phyloP scores from a whole-genome alignment of 2,888 invertebrate genomes.

The Branchellion lobata region DNA sequence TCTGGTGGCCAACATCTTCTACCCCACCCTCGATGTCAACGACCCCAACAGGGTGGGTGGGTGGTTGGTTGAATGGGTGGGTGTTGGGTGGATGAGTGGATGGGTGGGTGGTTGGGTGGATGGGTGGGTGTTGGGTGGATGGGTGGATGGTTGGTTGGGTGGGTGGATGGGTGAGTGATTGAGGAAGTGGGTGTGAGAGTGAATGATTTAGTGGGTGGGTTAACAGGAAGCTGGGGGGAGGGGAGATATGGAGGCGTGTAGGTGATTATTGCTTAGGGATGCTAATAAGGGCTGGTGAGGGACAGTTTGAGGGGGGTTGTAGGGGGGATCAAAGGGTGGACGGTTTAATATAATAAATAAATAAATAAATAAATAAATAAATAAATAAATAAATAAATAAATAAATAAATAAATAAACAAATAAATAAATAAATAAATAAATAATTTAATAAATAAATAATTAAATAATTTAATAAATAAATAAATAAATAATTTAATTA shows the following conservation, averaged over 20 bases:
- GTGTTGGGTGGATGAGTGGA: background rate
- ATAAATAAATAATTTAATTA: too few relatives aligned
- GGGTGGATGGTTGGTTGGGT: constrained; percentile 8
- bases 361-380: too few relatives aligned
- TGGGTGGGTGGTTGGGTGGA: background rate
- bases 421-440: too few relatives aligned
- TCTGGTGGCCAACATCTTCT: constrained; percentile 83
- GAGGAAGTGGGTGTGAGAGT: background rate
- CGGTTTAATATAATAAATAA: too few relatives aligned
- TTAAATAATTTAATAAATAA: too few relatives aligned
- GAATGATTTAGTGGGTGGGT: background rate
- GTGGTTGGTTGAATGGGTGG: background rate
- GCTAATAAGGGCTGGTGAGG: too few relatives aligned
- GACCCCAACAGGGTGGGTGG: constrained; percentile 75
- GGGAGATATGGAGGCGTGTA: background rate
- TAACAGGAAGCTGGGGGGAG: background rate
- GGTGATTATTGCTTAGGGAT: too few relatives aligned
- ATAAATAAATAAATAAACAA: too few relatives aligned
- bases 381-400: too few relatives aligned
- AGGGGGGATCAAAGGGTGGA: too few relatives aligned
- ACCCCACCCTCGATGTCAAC: constrained; percentile 71
- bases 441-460: too few relatives aligned
- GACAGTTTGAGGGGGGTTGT: too few relatives aligned
- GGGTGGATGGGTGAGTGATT: background rate
- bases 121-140: background rate